Conservation (phyloP, 2,113 vertebrate species). For the Petroica traversi region DNA sequence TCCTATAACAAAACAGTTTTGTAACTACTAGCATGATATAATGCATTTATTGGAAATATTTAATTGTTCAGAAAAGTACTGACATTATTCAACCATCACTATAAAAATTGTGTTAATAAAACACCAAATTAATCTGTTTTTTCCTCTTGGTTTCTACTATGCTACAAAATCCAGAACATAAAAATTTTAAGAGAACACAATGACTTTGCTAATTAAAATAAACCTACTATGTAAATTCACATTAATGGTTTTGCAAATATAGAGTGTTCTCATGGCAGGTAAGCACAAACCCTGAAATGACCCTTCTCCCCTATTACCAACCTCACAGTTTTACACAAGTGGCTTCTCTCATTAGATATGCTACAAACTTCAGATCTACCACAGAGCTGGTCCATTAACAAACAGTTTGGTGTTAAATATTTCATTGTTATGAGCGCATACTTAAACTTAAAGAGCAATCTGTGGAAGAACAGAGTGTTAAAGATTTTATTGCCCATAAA, state of each 20-base stretch:
- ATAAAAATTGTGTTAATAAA: background rate
- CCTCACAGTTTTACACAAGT: background rate
- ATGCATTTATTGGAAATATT: background rate
- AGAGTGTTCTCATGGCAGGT: background rate
- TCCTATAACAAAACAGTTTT: background rate
- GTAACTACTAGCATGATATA: background rate
- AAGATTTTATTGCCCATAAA: constrained; percentile 61
- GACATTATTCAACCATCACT: background rate
- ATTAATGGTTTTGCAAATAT: background rate
- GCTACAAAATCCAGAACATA: background rate
- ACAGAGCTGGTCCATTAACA: constrained; percentile 53
- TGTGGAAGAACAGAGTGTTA: constrained; percentile 31
- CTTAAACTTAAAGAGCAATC: constrained; percentile 55
- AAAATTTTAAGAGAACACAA: background rate
- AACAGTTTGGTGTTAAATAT: constrained; percentile 67
- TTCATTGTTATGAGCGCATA: constrained; percentile 43
- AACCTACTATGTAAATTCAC: background rate
- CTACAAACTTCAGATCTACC: background rate
- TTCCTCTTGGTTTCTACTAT: background rate
- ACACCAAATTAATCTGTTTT: background rate
- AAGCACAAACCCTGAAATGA: background rate
- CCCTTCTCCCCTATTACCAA: background rate
- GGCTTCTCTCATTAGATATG: constrained; percentile 7
- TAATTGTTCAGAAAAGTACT: background rate
- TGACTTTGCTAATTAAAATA: background rate